A percentile compares a stretch with the other conserved stretches of the same genome.
Conservation (phyloP, 2,888 invertebrate genomes). For the Apodemia duryi region DNA sequence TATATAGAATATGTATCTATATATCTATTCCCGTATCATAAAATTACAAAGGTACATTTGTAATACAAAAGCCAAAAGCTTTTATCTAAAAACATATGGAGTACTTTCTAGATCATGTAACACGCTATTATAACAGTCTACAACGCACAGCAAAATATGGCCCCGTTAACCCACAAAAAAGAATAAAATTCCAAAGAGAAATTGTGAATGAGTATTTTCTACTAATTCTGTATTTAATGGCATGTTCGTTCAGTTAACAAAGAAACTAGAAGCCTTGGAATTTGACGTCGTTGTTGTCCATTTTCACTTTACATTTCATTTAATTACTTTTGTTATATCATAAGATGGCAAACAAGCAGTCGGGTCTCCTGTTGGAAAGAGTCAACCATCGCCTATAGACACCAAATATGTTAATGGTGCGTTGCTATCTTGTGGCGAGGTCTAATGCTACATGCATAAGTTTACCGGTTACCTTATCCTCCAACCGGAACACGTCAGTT, state of each 20-base stretch:
- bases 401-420: no score
- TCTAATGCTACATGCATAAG: no score
- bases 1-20: not conserved
- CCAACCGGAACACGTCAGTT: no score
- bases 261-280: slow-evolving; percentile 11
- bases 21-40: not conserved
- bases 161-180: slow-evolving; percentile 10
- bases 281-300: not conserved
- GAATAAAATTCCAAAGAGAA: slow-evolving; percentile 12
- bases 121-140: slow-evolving; percentile 10
- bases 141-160: not conserved
- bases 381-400: no score
- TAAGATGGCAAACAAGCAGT: no score
- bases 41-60: not conserved
- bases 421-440: no score
- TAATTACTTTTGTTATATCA: not conserved
- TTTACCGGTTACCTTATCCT: no score
- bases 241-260: not conserved
- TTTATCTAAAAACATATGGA: slow-evolving; percentile 3
- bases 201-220: slow-evolving; percentile 15
- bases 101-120: slow-evolving; percentile 3
- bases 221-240: slow-evolving; percentile 14
- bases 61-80: slow-evolving; percentile 1
- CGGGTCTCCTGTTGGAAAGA: no score
- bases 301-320: not conserved